Evolutionary conservation across 2,888 invertebrate species (phyloP).

Genomic region (Ophraella communa): DNA sequence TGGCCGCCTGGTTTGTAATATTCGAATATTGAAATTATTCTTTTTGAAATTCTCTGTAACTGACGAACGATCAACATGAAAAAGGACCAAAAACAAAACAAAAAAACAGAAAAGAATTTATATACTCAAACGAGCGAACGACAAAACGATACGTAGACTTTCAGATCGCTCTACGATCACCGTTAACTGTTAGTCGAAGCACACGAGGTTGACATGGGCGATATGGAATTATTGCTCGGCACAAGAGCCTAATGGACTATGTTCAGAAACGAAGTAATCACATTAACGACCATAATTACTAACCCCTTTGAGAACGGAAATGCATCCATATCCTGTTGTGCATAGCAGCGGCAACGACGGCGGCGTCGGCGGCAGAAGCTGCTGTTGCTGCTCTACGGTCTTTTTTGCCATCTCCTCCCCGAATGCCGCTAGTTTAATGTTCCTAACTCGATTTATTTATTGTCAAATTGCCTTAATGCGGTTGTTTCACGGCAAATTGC

Average conservation of each 20-base stretch:
- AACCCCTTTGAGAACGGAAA: constrained; percentile 70
- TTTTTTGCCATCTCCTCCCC: constrained; percentile 38
- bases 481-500: constrained; percentile 57
- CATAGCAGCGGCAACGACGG: constrained; percentile 50
- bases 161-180: neutral
- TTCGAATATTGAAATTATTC: constrained; percentile 2
- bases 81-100: neutral
- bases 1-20: neutral
- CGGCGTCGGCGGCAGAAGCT: constrained; percentile 34
- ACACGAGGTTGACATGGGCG: constrained; percentile 49
- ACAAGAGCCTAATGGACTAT: constrained; percentile 61
- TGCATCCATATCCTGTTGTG: constrained; percentile 73
- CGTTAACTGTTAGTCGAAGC: constrained; percentile 6
- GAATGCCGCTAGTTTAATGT: constrained; percentile 59
- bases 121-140: constrained; percentile 4
- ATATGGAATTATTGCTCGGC: constrained; percentile 59
- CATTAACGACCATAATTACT: constrained; percentile 72
- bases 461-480: constrained; percentile 60
- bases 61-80: neutral
- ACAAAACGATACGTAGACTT: neutral
- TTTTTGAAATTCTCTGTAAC: constrained; percentile 5
- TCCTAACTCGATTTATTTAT: constrained; percentile 61
- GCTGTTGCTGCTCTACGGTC: no score
- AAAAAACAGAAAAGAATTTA: neutral
- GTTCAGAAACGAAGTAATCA: constrained; percentile 66